Evolutionary conservation across 2,113 vertebrate genomes (phyloP).

Genomic region (Ptychochromis oligacanthus): DNA sequence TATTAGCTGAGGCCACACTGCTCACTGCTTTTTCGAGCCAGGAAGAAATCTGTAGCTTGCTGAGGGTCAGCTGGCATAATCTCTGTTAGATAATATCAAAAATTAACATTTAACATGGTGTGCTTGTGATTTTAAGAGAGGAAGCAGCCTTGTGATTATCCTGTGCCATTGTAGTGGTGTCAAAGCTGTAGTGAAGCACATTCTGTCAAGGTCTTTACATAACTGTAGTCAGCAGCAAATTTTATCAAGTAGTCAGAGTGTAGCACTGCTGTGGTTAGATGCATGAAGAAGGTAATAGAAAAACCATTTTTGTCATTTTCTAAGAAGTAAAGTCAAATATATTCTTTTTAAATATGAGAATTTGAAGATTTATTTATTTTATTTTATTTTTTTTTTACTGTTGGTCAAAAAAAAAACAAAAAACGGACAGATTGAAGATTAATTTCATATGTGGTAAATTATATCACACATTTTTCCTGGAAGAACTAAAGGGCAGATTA

Average conservation of each 20-base stretch:
- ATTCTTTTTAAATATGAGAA: fast-evolving
- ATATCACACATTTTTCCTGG: too few species aligned
- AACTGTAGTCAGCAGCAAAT: neutral
- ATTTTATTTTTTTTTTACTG: too few species aligned
- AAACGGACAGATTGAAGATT: too few species aligned
- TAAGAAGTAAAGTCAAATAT: neutral
- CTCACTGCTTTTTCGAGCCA: neutral
- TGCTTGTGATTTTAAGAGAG: neutral
- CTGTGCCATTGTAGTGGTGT: neutral
- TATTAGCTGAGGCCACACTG: neutral
- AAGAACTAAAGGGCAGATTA: too few species aligned
- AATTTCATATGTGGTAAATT: too few species aligned
- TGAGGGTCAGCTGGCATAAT: neutral
- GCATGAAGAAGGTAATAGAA: neutral
- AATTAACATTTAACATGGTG: neutral
- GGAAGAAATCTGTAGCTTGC: neutral
- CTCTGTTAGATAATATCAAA: neutral
- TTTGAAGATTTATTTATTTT: too few species aligned
- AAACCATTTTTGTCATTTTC: neutral
- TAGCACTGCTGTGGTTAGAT: neutral
- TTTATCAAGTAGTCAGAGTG: too few species aligned
- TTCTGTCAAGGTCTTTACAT: neutral
- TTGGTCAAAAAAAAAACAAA: too few species aligned
- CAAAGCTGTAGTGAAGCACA: too few species aligned
- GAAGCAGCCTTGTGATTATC: neutral